phyloP scores from a whole-genome alignment of 2,888 invertebrate species.

The Physocephala rufipes region DNA sequence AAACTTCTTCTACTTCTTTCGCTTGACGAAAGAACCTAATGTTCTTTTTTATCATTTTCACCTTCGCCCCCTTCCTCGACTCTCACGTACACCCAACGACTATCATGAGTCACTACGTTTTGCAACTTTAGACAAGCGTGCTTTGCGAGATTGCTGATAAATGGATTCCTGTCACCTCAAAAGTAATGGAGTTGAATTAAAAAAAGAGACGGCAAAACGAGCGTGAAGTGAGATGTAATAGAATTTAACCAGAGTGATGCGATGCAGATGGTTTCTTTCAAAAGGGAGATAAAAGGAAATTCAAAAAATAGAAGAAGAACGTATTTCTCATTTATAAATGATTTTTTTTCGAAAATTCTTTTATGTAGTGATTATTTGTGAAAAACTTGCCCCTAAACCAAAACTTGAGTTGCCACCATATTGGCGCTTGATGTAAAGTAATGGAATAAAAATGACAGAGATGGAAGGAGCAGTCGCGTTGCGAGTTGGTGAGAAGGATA shows the following conservation, averaged over 20 bases:
- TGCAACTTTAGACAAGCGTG: slow-evolving; percentile 1
- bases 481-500: not conserved
- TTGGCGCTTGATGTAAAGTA: not conserved
- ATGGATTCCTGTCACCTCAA: slow-evolving; percentile 48
- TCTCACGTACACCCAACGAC: slow-evolving; percentile 15
- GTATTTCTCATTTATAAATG: not conserved
- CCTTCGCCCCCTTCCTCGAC: not conserved
- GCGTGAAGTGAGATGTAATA: not conserved
- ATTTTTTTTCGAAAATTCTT: not conserved
- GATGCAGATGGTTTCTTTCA: slow-evolving; percentile 9
- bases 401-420: too few species aligned
- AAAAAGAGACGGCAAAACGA: not conserved
- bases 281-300: not conserved
- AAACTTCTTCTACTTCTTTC: not conserved
- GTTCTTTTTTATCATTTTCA: not conserved
- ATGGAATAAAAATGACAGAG: not conserved
- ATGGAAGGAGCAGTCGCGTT: not conserved
- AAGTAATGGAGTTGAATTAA: slow-evolving; percentile 38
- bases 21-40: too few species aligned
- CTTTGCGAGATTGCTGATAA: slow-evolving; percentile 48
- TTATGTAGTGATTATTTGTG: too few species aligned
- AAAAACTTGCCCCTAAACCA: too few species aligned
- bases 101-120: slow-evolving; percentile 14
- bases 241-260: not conserved
- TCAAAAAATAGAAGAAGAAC: not conserved